Evolutionary conservation across 2,888 invertebrate genomes (phyloP), one percentile per base, ranked within the genome.

Genomic region (Noctuana brunneofusca): DNA sequence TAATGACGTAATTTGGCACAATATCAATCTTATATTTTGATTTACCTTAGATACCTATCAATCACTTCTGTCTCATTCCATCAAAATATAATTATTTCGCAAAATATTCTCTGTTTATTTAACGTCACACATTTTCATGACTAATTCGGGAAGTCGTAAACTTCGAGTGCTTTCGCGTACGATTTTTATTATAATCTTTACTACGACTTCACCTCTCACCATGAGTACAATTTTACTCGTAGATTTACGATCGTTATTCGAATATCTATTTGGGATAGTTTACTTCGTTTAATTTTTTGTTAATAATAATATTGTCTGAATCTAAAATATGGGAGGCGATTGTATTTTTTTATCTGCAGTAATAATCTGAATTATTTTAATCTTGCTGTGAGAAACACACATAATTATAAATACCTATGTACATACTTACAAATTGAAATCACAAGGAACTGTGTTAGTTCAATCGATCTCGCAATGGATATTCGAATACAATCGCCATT

Each of bases 131-230:
- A 38, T 16, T 0, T 48, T 16, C 50, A 43, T 30, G 52, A 64
- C 63, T 55, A n/a, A 49, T 49, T 63, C 50, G 53, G 63, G 46
- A 64, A 65, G 50, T 66, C 69, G 38, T 69, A 70, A 70, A 70
- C 55, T 30, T 41, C 49, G 64, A 68, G 66, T 64, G 69, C 65
- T 65, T 67, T 64, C 60, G 56, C 48, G 38, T 65, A 58, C 30
- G 22, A 64, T 48, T 64, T 70, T 69, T 68, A 68, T 68, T 58
- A 62, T 63, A n/a, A 43, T 60, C 64, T 65, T 67, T 68, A 68
- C 50, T 56, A 59, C 49, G 62, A 43, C 57, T 50, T 59, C 60
- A 24, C 58, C 63, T 65, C 64, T 67, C 58, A 64, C 56, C 46
- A 43, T 55, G 46, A 54, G 50, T 43, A 66, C 63, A 50, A 64